These are phyloP conservation scores for Hiodon tergisus DNA, from an alignment of 2,113 vertebrate genomes.

Conservation along the genomic window DNA sequence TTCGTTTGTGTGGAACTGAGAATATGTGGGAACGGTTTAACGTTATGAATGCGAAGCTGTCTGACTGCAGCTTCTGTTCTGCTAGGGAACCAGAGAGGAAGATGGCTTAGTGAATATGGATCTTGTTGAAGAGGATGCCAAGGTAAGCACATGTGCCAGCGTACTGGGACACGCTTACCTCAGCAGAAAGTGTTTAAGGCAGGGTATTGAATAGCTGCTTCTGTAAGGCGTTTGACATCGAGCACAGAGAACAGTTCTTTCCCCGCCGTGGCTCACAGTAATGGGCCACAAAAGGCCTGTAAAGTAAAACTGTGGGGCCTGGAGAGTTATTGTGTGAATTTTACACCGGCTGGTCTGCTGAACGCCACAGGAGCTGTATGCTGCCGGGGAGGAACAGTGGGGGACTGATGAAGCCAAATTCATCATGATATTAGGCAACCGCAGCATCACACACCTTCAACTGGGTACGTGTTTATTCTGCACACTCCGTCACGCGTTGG, in stretches of 20 bases:
- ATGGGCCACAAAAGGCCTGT: not conserved
- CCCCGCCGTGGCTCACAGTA: not conserved
- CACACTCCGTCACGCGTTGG: not conserved
- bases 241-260: no score
- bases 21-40: not conserved
- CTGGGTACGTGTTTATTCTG: conserved; percentile 66
- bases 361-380: conserved; percentile 72
- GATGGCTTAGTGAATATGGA: conserved; percentile 82
- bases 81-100: conserved; percentile 84
- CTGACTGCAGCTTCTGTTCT: conserved; percentile 21
- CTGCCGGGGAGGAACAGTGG: conserved; percentile 88
- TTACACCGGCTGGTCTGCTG: not conserved
- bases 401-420: conserved; percentile 92
- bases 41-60: conserved; percentile 20
- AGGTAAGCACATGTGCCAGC: conserved; percentile 56
- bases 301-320: not conserved
- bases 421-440: conserved; percentile 89
- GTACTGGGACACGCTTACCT: no score
- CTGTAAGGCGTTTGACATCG: no score
- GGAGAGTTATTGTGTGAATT: not conserved
- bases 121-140: conserved; percentile 81
- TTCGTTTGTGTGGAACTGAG: not conserved
- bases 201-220: no score
- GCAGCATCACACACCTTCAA: conserved; percentile 82
- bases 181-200: no score